Conservation (phyloP, 2,797 vertebrate species). For the Cygnus olor region DNA sequence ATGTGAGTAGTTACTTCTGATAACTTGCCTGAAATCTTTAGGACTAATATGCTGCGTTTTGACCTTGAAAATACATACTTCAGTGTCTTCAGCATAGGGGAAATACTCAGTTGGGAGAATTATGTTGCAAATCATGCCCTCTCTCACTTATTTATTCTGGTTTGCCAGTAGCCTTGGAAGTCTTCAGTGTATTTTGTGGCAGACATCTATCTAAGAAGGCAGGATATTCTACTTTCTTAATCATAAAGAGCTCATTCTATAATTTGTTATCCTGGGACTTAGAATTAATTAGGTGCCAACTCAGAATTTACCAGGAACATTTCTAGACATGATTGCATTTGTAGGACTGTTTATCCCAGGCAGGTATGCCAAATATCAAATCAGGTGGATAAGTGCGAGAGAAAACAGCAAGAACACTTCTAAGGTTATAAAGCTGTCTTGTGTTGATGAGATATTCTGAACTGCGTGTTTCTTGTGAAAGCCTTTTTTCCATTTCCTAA, state of each 20-base stretch:
- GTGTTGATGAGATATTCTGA: neutral
- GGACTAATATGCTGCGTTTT: neutral
- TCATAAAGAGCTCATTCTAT: neutral
- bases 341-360: constrained; percentile 7
- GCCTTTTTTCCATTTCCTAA: neutral
- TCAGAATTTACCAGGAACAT: neutral
- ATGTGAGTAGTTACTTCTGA: neutral
- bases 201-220: accelerated
- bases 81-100: neutral
- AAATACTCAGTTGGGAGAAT: neutral
- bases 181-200: neutral
- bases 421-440: neutral
- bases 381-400: neutral
- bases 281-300: neutral
- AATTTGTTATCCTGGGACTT: neutral
- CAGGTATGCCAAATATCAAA: constrained; percentile 1
- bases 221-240: neutral
- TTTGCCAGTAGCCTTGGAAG: neutral
- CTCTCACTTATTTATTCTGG: neutral
- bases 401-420: neutral
- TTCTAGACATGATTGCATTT: neutral
- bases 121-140: neutral
- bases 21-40: neutral
- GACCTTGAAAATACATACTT: neutral
- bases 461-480: neutral